Evolutionary conservation across 2,113 vertebrate species (phyloP).

Genomic region (Tachuris rubrigastra): DNA sequence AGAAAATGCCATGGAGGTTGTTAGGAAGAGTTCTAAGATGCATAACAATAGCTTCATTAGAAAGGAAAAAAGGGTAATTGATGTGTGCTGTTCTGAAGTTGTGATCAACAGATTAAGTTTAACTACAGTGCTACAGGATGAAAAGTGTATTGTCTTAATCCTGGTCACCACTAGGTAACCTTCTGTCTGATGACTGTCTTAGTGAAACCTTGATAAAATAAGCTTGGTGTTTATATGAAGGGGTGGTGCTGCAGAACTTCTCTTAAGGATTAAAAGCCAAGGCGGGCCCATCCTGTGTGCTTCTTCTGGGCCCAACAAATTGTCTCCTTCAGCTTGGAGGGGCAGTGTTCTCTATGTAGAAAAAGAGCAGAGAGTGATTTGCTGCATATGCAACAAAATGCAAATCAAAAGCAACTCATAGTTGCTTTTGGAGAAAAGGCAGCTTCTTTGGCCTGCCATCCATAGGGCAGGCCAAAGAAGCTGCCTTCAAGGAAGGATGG

Average conservation of each 20-base stretch:
- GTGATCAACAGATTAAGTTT: not conserved
- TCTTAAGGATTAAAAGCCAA: not conserved
- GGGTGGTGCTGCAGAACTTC: not conserved
- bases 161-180: not conserved
- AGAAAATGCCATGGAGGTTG: not conserved
- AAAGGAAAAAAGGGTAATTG: not conserved
- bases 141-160: not conserved
- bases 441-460: no score
- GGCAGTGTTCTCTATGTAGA: not conserved
- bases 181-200: not conserved
- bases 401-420: not conserved
- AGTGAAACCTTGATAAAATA: not conserved
- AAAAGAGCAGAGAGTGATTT: not conserved
- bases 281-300: not conserved
- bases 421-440: not conserved
- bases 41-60: not conserved
- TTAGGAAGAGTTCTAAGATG: not conserved
- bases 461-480: not conserved
- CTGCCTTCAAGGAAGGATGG: not conserved
- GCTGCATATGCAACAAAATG: not conserved
- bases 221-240: not conserved
- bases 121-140: not conserved
- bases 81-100: not conserved
- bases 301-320: not conserved
- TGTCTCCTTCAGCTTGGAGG: not conserved